Evolutionary conservation across 2,888 invertebrate species (phyloP), one percentile per base, ranked within the genome.

Genomic region (Drosophila affinis): DNA sequence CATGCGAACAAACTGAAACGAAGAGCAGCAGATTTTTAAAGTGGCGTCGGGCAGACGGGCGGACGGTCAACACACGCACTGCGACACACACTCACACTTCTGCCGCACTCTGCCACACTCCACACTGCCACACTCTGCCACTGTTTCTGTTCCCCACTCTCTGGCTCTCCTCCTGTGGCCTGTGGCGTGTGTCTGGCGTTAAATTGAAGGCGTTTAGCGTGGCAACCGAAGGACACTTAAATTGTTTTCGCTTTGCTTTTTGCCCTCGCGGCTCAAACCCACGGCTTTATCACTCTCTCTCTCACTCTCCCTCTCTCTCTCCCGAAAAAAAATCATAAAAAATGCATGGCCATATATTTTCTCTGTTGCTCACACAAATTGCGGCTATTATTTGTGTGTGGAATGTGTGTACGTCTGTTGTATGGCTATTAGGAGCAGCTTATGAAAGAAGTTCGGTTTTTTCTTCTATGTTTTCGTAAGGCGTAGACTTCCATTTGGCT

Each of bases 161-260:
- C 27, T 27, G 27, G 14, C 34, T 24, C 32, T 39, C 49, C 10
- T 10, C 14, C 34, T 53, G 51, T 48, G 64, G 56, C 59, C 56
- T 39, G 52, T 52, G 56, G 65, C 72, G 53, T 73, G 65, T 72
- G 72, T 64, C 72, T 65, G 64, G 59, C 62, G 54, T 51, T 74
- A 67, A 80, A 73, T 73, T 75, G 73, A 71, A 73, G 72, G 65
- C 77, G 75, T 71, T 80, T 69, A 72, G 74, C 59, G 44, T 63
- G 71, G 62, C 64, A 72, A 45, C 52, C 76, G 71, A 69, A 64
- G 72, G 73, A 72, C 72, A 72, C 69, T 72, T 63, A 74, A 78
- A 76, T 70, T 70, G 62, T 65, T 81, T 62, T 75, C 46, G 62
- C 61, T 63, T 59, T 63, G 48, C 62, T 60, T 21, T 49, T 55